Evolutionary conservation across 2,113 vertebrate species (phyloP), one percentile per base, ranked within the genome.

Genomic region (Gymnocephalus cernua): DNA sequence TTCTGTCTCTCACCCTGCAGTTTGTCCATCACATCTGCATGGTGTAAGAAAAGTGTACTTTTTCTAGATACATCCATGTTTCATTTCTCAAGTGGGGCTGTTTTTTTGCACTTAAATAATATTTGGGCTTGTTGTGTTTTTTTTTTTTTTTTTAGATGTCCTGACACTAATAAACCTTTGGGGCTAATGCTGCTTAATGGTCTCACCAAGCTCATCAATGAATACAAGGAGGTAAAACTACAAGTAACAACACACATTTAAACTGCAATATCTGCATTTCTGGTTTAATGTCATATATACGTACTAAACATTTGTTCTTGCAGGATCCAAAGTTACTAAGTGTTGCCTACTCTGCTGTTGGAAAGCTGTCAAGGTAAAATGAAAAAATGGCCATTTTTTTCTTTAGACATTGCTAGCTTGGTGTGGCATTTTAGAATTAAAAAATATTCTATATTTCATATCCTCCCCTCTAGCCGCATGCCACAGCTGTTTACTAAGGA

Each of bases 111-210:
- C 69, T 77, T 25, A 64, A 47, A 45, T 19, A 14, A 15, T 21
- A 45, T 44, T 21, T 35, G 8, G 16, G 3, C 4, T 66, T 27
- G 23, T 8, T 23, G 4, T 61, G 2, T 63, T 80, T 84, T 85
- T 6, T 93, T n/a, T n/a, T n/a, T n/a, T 85, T 5, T 80, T 84
- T 85, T 6, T 93, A 99, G 98, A 81, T 99, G 98, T 76, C 98
- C 98, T 69, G 98, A 99, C 88, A 96, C 94, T 84, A 99, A 99
- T 94, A 99, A 99, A 56, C 98, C 98, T 1, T 91, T 99, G 79
- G 98, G 98, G 63, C 95, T 98, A n/a, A 98, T 99, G 98, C 96
- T 99, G 87, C 95, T 99, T 66, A 99, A 99, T 92, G 98, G 98
- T 63, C 97, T 99, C n/a, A 99, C 98, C 61, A 99, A 99, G 81